These are phyloP conservation scores for Blomia tropicalis DNA, from an alignment of 2,888 invertebrate genomes.

Conservation along the genomic window DNA sequence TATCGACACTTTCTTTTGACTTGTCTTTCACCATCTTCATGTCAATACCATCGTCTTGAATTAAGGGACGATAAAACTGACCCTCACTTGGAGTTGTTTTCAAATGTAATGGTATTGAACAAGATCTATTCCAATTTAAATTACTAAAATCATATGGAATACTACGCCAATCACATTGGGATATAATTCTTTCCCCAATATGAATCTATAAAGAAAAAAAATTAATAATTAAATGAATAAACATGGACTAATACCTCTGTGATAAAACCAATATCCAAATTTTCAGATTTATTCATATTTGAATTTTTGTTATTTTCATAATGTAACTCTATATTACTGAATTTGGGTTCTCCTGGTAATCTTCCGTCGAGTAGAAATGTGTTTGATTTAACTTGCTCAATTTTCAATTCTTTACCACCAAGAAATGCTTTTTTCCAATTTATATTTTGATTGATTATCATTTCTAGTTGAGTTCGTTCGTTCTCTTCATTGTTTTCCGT, in stretches of 20 bases:
- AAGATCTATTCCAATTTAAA: background rate
- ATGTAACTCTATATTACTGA: background rate
- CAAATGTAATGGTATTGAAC: background rate
- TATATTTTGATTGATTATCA: background rate
- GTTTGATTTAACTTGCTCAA: background rate
- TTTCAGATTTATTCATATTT: background rate
- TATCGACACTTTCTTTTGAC: background rate
- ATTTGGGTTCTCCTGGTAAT: slow-evolving; percentile 23
- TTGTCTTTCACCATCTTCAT: background rate
- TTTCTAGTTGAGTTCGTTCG: background rate
- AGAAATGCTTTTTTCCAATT: background rate
- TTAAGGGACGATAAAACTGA: background rate
- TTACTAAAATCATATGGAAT: background rate
- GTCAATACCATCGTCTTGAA: background rate
- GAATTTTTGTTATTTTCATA: background rate
- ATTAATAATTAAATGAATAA: no score
- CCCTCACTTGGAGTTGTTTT: background rate
- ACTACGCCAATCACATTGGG: background rate
- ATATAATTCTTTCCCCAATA: background rate
- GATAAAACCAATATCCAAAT: background rate
- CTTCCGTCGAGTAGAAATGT: slow-evolving; percentile 20
- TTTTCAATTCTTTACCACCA: background rate
- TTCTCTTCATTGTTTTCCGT: background rate
- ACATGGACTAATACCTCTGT: no score
- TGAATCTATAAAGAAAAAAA: background rate